Evolutionary conservation across 2,888 invertebrate species (phyloP), one percentile per base, ranked within the genome.

Genomic region (Carabus problematicus): DNA sequence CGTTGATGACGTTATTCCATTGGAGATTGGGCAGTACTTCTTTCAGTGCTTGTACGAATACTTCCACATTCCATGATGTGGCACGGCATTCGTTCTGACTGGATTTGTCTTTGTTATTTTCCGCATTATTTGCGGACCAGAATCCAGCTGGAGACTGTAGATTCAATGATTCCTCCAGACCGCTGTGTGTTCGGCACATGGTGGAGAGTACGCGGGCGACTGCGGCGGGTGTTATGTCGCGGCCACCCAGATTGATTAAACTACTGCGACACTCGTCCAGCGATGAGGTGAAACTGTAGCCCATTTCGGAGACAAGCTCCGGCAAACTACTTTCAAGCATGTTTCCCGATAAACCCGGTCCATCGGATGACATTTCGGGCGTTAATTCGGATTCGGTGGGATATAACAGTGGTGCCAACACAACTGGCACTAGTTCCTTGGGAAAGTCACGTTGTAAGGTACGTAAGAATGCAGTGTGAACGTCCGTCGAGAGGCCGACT

Each of bases 1-100:
- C 95, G 71, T 89, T 83, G 73, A 97, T 91, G 0, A 98, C 95
- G 77, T 96, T 97, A 78, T 92, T 92, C 97, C 98, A 98, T 75
- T 91, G 91, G 70, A 98, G 82, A 77, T 89, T 92, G 1, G 94
- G 90, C 73, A 92, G 92, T 73, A 94, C 84, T 79, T 97, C 97
- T 80, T 95, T 94, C 29, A 97, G 83, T n/a, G 94, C 91, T 79
- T 94, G 93, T 47, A 97, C 92, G 79, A 98, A 97, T 64, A 95
- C 89, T 78, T 98, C 97, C 9, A 95, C 89, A 80, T 97, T 97
- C 98, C 98, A 98, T 3, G 92, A 86, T 47, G 79, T 88, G 79
- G 82, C 86, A 77, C 77, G 75, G 64, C 61, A 82, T 79, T 60
- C 78, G 14, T 64, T 71, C 41, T 71, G 71, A 9, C 66, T 62